Evolutionary conservation across 2,888 invertebrate species (phyloP).

Genomic region (Drosophila paranaensis): DNA sequence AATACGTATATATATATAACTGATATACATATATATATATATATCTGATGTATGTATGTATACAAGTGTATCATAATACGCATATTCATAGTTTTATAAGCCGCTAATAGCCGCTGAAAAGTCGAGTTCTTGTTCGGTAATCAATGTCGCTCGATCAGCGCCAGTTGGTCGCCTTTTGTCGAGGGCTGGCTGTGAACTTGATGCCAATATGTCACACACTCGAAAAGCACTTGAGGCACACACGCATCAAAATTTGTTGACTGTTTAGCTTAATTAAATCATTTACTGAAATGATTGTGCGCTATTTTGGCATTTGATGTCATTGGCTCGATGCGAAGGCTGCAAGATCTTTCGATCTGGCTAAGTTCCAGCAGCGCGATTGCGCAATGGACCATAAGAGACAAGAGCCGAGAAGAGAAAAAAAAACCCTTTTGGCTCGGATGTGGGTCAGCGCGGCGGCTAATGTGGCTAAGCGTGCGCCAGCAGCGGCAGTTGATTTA

Average conservation of each 20-base stretch:
- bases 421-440: slow-evolving; percentile 30
- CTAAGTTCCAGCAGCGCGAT: slow-evolving; percentile 20
- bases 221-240: slow-evolving; percentile 58
- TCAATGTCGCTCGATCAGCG: slow-evolving; percentile 79
- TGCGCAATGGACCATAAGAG: slow-evolving; percentile 51
- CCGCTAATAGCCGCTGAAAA: slow-evolving; percentile 63
- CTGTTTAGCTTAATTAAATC: slow-evolving; percentile 80
- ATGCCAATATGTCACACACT: slow-evolving; percentile 81
- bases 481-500: slow-evolving; percentile 1
- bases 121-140: slow-evolving; percentile 64
- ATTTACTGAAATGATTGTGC: slow-evolving; percentile 79
- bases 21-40: not conserved
- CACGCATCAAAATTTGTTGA: slow-evolving; percentile 45
- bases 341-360: slow-evolving; percentile 28
- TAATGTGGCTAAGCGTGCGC: slow-evolving; percentile 55
- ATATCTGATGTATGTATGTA: not conserved
- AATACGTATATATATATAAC: not conserved
- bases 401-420: not conserved
- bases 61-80: slow-evolving; percentile 26
- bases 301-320: slow-evolving; percentile 74
- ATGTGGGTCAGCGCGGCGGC: slow-evolving; percentile 65
- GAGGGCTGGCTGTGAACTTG: slow-evolving; percentile 69
- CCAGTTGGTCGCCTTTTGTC: slow-evolving; percentile 76
- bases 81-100: slow-evolving; percentile 43
- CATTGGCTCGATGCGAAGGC: slow-evolving; percentile 78